Conservation (phyloP, 2,888 invertebrate species). For the Silvanus unidentatus region DNA sequence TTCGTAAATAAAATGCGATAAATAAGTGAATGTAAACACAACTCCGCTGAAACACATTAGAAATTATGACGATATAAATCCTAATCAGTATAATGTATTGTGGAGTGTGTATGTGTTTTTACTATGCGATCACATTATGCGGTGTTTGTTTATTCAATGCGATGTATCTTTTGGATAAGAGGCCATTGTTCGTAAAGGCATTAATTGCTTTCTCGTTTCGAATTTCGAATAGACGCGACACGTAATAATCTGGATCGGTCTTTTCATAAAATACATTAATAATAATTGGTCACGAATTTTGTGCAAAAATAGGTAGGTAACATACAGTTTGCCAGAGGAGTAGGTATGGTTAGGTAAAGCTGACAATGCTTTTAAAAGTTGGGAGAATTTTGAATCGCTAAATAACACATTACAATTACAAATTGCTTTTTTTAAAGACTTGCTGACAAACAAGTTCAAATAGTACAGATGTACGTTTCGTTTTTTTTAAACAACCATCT, state of each 20-base stretch:
- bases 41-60: constrained; percentile 35
- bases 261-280: constrained; percentile 17
- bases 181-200: constrained; percentile 34
- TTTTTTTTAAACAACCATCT: no score
- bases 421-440: no score
- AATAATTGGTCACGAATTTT: constrained; percentile 24
- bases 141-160: constrained; percentile 37
- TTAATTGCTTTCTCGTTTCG: constrained; percentile 32
- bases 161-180: constrained; percentile 33
- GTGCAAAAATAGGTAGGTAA: constrained; percentile 12
- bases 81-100: constrained; percentile 37
- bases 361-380: not conserved
- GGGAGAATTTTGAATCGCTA: no score
- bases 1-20: constrained; percentile 35
- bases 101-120: constrained; percentile 24
- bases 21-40: constrained; percentile 31
- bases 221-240: constrained; percentile 23
- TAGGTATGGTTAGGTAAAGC: no score
- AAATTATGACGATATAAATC: constrained; percentile 42
- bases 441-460: no score
- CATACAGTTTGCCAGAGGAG: constrained; percentile 7
- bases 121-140: constrained; percentile 26
- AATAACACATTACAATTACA: no score
- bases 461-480: no score
- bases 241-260: constrained; percentile 18